These are phyloP conservation scores for Brienomyrus brachyistius DNA, from an alignment of 2,113 vertebrate genomes.

Conservation along the genomic window DNA sequence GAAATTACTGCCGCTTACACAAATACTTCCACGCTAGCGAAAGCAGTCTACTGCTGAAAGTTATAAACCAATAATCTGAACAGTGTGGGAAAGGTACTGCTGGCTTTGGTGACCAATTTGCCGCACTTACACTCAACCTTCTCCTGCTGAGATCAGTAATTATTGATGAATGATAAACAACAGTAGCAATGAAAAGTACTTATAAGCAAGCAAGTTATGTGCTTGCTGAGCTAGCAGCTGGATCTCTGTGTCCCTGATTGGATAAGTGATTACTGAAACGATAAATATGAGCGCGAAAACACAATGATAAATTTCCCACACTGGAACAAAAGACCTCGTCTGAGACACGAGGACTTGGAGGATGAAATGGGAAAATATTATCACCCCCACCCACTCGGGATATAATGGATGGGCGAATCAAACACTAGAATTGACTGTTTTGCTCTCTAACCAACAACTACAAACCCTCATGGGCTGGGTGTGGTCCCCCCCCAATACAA, in stretches of 20 bases:
- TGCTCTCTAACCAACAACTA: not conserved
- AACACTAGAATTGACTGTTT: not conserved
- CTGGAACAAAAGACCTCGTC: not conserved
- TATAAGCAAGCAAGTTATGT: not conserved
- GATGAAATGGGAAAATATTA: not conserved
- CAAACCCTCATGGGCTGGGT: not conserved
- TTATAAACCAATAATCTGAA: not conserved
- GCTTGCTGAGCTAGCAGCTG: not conserved
- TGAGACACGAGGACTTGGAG: not conserved
- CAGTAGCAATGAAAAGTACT: not conserved
- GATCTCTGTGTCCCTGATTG: not conserved
- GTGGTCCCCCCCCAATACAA: not conserved
- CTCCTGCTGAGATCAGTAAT: not conserved
- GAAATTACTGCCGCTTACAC: not conserved
- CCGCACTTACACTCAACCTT: not conserved
- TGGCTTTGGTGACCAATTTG: not conserved
- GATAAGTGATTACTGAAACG: not conserved
- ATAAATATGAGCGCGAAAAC: not conserved
- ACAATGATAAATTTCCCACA: not conserved
- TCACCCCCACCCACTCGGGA: not conserved
- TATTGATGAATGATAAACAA: not conserved
- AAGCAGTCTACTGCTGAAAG: not conserved
- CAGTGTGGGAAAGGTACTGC: not conserved
- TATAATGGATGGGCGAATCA: not conserved
- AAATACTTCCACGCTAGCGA: not conserved